Evolutionary conservation across 2,888 invertebrate genomes (phyloP).

Genomic region (Diarsia dahlii): DNA sequence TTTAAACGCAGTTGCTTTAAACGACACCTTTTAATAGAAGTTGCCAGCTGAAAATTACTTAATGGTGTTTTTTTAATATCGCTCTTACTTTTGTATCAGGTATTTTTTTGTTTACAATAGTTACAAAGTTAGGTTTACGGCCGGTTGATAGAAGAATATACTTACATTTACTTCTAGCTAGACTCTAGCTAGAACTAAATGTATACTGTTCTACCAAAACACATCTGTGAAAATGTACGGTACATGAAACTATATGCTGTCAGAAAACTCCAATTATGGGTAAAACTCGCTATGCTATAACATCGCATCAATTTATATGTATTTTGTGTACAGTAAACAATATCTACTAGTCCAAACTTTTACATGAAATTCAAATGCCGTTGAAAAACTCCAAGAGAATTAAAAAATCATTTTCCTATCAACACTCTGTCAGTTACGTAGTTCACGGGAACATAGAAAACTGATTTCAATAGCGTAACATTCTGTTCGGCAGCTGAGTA

Average conservation of each 20-base stretch:
- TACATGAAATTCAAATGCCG: background rate
- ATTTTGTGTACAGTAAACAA: background rate
- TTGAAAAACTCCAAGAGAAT: background rate
- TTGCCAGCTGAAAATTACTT: slow-evolving; percentile 30
- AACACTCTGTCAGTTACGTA: slow-evolving; percentile 31
- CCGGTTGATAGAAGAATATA: background rate
- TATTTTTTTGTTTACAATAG: background rate
- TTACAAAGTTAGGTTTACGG: background rate
- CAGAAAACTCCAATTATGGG: background rate
- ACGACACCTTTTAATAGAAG: slow-evolving; percentile 45
- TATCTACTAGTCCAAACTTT: background rate
- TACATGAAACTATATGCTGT: background rate
- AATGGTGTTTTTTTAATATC: slow-evolving; percentile 11
- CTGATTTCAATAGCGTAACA: slow-evolving; percentile 20
- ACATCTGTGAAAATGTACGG: background rate
- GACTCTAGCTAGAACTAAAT: background rate
- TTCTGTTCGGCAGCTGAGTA: slow-evolving; percentile 9
- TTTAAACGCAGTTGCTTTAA: slow-evolving; percentile 55
- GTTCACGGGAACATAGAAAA: slow-evolving; percentile 19
- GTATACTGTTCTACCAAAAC: background rate
- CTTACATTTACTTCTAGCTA: background rate
- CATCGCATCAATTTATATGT: background rate
- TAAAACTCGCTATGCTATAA: background rate
- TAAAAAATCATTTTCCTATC: slow-evolving; percentile 13
- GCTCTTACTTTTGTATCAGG: background rate